Conservation (phyloP, 2,797 vertebrate species). For the Syngnathus acus region DNA sequence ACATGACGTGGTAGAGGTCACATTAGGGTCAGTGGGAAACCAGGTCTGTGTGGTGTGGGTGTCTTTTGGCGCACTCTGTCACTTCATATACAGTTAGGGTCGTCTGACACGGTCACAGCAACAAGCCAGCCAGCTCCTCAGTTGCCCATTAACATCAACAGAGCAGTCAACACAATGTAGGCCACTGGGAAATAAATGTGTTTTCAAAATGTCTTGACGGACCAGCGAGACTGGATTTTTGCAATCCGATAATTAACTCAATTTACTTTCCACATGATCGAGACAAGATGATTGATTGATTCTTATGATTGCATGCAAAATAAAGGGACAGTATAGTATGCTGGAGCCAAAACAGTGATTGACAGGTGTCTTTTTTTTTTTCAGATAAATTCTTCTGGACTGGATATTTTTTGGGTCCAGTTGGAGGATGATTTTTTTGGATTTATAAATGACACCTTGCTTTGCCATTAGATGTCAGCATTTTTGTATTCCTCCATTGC, state of each 20-base stretch:
- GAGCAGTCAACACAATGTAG: conserved; percentile 43
- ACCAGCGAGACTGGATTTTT: not conserved
- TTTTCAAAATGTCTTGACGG: conserved; percentile 7
- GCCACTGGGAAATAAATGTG: conserved; percentile 22
- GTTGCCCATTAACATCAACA: conserved; percentile 30
- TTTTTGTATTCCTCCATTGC: conserved; percentile 17
- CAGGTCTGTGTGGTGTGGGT: conserved; percentile 32
- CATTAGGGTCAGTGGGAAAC: conserved; percentile 44
- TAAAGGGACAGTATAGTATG: not conserved
- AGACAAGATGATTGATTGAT: too few relatives aligned
- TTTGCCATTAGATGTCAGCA: conserved; percentile 26
- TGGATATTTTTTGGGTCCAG: not conserved
- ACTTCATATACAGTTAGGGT: conserved; percentile 38
- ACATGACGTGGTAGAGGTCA: conserved; percentile 32
- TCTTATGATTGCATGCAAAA: not conserved
- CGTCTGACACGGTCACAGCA: conserved; percentile 42
- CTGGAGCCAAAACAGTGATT: not conserved
- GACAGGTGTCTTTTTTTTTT: not conserved
- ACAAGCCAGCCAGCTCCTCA: conserved; percentile 35
- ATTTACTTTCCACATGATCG: not conserved
- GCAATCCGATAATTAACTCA: not conserved
- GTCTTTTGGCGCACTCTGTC: conserved; percentile 61
- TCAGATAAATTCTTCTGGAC: not conserved
- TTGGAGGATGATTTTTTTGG: not conserved
- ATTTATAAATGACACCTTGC: conserved; percentile 25